Evolutionary conservation across 2,113 vertebrate species (phyloP).

Genomic region (Odontesthes bonariensis): DNA sequence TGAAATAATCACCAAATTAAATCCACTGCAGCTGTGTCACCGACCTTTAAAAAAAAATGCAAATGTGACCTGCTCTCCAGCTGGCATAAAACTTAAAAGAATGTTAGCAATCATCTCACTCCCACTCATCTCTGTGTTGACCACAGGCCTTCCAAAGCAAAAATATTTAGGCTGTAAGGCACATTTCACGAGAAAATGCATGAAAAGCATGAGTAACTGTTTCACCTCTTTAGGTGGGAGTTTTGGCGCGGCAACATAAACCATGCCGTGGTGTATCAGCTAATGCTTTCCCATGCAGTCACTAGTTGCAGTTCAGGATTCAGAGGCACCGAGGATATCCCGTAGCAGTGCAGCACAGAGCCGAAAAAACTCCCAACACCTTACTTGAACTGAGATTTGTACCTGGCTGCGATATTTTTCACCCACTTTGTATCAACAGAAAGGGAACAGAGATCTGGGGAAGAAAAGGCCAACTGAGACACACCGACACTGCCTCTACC

Average conservation of each 20-base stretch:
- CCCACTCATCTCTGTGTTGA: slow-evolving; percentile 80
- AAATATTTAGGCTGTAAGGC: slow-evolving; percentile 75
- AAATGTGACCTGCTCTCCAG: slow-evolving; percentile 68
- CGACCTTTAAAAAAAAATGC: slow-evolving; percentile 62
- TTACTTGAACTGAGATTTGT: slow-evolving; percentile 67
- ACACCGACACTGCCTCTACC: slow-evolving; percentile 56
- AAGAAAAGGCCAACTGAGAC: slow-evolving; percentile 26
- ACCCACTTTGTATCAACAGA: slow-evolving; percentile 67
- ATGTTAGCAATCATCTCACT: slow-evolving; percentile 81
- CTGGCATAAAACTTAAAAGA: slow-evolving; percentile 77
- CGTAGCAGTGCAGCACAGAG: slow-evolving; percentile 26
- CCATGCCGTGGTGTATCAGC: slow-evolving; percentile 58
- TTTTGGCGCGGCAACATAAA: slow-evolving; percentile 51
- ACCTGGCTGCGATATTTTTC: slow-evolving; percentile 68
- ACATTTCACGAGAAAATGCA: slow-evolving; percentile 75
- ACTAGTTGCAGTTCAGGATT: slow-evolving; percentile 24
- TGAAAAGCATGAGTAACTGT: slow-evolving; percentile 73
- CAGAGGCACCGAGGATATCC: slow-evolving; percentile 16
- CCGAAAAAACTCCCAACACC: slow-evolving; percentile 35
- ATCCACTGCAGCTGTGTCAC: slow-evolving; percentile 52
- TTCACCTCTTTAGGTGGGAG: slow-evolving; percentile 74
- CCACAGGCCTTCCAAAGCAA: slow-evolving; percentile 77
- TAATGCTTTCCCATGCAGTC: slow-evolving; percentile 35
- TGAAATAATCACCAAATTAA: slow-evolving; percentile 56
- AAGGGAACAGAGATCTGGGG: slow-evolving; percentile 19